Conservation (phyloP, 2,797 vertebrate species). For the Periophthalmus magnuspinnatus region DNA sequence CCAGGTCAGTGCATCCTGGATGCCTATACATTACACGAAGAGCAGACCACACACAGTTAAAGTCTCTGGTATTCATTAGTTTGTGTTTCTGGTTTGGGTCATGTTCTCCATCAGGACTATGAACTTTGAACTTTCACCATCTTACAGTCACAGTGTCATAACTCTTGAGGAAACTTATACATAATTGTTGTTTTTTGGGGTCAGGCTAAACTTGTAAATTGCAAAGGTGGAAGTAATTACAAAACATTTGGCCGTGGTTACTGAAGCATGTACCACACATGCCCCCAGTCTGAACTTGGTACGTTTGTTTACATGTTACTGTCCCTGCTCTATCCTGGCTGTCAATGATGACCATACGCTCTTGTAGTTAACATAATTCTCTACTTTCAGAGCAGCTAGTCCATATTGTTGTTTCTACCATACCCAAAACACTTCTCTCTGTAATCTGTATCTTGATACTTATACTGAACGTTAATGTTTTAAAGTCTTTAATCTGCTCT, state of each 20-base stretch:
- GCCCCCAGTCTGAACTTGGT: not conserved
- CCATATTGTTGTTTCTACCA: too few relatives aligned
- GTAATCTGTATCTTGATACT: too few relatives aligned
- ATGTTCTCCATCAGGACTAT: conserved; percentile 32
- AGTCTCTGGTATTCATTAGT: conserved; percentile 34
- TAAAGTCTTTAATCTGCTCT: too few relatives aligned
- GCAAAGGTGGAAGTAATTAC: not conserved
- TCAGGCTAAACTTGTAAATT: not conserved
- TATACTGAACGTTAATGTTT: too few relatives aligned
- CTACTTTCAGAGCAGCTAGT: not conserved
- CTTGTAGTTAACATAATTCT: not conserved
- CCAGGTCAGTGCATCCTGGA: conserved; percentile 18
- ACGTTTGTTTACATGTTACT: not conserved
- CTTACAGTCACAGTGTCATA: not conserved
- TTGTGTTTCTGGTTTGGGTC: conserved; percentile 36
- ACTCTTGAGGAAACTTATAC: not conserved
- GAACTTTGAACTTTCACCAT: conserved; percentile 38
- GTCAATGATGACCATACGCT: not conserved
- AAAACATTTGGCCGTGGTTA: not conserved
- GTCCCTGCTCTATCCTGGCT: not conserved
- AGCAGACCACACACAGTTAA: conserved; percentile 39
- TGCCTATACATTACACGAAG: conserved; percentile 10
- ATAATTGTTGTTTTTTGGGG: not conserved
- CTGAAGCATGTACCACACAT: not conserved
- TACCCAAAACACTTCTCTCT: not conserved